Conservation (phyloP, 2,113 vertebrate genomes). For the Nymphicus hollandicus region DNA sequence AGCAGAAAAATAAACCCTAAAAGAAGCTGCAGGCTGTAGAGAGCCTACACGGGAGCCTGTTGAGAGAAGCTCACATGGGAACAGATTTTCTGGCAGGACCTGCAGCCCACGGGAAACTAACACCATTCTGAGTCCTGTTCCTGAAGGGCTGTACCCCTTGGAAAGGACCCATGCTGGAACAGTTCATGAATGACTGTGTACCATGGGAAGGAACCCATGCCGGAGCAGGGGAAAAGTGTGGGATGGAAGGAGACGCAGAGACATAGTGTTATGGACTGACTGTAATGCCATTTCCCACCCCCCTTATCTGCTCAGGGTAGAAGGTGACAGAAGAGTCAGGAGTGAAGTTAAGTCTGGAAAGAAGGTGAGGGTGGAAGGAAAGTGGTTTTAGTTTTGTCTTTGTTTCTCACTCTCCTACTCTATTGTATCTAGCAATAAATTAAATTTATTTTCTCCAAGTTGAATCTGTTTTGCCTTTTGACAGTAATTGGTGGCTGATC, state of each 20-base stretch:
- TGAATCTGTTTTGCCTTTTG: not conserved
- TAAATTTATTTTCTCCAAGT: not conserved
- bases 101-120: not conserved
- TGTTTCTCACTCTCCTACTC: not conserved
- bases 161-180: not conserved
- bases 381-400: not conserved
- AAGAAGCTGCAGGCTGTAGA: not conserved
- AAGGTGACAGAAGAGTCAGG: not conserved
- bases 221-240: not conserved
- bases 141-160: not conserved
- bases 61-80: not conserved
- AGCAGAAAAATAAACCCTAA: not conserved
- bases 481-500: too few relatives aligned
- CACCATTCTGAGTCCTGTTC: not conserved
- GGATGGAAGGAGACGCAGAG: not conserved
- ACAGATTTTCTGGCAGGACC: not conserved
- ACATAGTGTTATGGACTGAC: not conserved
- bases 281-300: not conserved
- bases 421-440: not conserved
- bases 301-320: accelerated
- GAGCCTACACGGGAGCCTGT: not conserved
- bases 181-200: not conserved
- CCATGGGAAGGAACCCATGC: not conserved
- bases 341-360: not conserved
- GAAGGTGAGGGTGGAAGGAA: not conserved